Conservation (phyloP, 30 jellyfish, hydroid and myxozoan species). For the Cassiopea andromeda region DNA sequence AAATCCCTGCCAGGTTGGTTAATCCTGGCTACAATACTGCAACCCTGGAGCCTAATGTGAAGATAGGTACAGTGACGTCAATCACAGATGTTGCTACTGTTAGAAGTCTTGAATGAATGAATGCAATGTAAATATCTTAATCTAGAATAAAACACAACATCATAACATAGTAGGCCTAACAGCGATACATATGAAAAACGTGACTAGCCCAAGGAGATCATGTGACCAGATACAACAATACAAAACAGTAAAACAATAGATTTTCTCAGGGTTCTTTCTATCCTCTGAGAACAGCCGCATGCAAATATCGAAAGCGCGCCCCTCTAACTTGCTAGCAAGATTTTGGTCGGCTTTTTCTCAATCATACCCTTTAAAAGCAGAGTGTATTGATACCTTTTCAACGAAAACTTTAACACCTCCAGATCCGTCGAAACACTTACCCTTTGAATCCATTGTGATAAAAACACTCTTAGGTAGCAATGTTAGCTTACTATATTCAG, state of each 20-base stretch:
- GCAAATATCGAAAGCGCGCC: no score
- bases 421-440: background rate
- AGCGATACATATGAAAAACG: background rate
- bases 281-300: no score
- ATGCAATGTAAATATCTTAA: background rate
- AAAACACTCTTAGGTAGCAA: background rate
- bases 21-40: conserved; percentile 16
- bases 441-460: background rate
- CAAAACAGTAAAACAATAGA: background rate
- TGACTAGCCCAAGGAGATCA: background rate
- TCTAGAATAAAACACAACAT: background rate
- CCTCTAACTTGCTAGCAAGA: no score
- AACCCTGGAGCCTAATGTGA: conserved; percentile 15
- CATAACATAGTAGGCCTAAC: background rate
- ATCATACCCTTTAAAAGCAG: no score
- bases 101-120: background rate
- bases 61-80: conserved; percentile 35
- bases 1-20: conserved; percentile 44
- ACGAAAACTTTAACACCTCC: background rate
- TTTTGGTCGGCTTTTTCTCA: no score
- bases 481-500: background rate
- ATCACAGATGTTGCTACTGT: background rate
- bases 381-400: no score
- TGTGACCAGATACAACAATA: background rate
- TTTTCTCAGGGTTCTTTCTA: no score